Evolutionary conservation across 2,888 invertebrate genomes (phyloP), one percentile per base, ranked within the genome.

Genomic region (Candidula unifasciata): DNA sequence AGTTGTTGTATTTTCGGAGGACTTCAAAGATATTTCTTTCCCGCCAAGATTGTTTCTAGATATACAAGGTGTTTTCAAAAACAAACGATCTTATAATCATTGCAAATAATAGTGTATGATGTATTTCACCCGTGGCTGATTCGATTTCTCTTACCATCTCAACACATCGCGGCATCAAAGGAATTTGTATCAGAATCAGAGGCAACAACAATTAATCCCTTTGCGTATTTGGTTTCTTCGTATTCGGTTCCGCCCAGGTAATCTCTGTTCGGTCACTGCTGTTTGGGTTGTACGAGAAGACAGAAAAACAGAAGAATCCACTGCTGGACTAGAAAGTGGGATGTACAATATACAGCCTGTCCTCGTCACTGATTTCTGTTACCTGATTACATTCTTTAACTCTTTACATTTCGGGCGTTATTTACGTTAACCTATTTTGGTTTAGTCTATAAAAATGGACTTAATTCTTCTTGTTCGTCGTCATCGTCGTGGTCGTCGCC

Each of bases 11-110:
- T 74, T 60, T 27, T 68, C 44, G 2, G 13, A 1, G 6, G 10
- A 18, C 82, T 64, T 82, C 74, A 82, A 82, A 64, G 27, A 10
- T 73, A 82, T 82, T 64, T 35, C 3, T 60, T 82, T 64, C 2
- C 74, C 6, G 8, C 30, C 24, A 27, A 68, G 3, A 60, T 57
- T 5, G 52, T 52, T 71, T n/a, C 13, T 13, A 52, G 57, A 71
- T 69, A 69, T 80, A 71, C 3, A 52, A 24, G 68, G 33, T 69
- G 80, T 57, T 80, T 68, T 16, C 24, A 30, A 33, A 80, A 71
- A 80, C 30, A 18, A 10, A 33, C 10, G 44, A 24, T 16, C 64
- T 8, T 3, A 18, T 37, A n/a, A n/a, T 64, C n/a, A 10, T 64
- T 3, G 3, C 37, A 33, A 64, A 64, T 24, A 37, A n/a, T n/a